Conservation (phyloP, 2,888 invertebrate species). For the Oligia fasciuncula region DNA sequence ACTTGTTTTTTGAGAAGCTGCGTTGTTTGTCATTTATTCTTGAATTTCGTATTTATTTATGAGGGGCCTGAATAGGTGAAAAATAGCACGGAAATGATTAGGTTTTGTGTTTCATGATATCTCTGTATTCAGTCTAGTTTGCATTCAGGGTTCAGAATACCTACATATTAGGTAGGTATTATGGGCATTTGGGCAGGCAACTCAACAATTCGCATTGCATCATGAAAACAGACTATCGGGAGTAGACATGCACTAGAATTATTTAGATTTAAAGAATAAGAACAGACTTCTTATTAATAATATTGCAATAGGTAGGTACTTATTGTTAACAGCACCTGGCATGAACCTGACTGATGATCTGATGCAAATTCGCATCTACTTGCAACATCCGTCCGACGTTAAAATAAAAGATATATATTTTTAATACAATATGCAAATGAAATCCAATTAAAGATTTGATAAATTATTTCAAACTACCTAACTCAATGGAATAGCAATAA, state of each 20-base stretch:
- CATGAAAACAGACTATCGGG: background rate
- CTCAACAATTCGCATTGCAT: background rate
- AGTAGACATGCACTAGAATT: background rate
- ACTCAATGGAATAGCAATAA: slow-evolving; percentile 54
- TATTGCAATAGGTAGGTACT: background rate
- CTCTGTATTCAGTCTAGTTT: slow-evolving; percentile 16
- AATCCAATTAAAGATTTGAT: slow-evolving; percentile 59
- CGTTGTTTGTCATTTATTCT: slow-evolving; percentile 70
- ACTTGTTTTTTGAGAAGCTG: slow-evolving; percentile 70
- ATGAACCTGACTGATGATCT: slow-evolving; percentile 14
- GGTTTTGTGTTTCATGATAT: slow-evolving; percentile 38
- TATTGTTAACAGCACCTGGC: slow-evolving; percentile 4
- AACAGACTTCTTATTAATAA: background rate
- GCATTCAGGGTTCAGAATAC: slow-evolving; percentile 3
- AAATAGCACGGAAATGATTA: slow-evolving; percentile 70
- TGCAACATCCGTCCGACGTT: slow-evolving; percentile 31
- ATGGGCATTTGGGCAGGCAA: no score
- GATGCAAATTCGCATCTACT: slow-evolving; percentile 40
- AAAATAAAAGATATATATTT: slow-evolving; percentile 27
- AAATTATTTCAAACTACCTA: slow-evolving; percentile 40
- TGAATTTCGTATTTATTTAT: slow-evolving; percentile 78
- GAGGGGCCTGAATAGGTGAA: slow-evolving; percentile 79
- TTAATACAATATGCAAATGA: slow-evolving; percentile 48
- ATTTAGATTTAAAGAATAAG: background rate
- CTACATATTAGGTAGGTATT: no score